phyloP scores from a whole-genome alignment of 2,888 invertebrate genomes.

The Andrena trimmerana region DNA sequence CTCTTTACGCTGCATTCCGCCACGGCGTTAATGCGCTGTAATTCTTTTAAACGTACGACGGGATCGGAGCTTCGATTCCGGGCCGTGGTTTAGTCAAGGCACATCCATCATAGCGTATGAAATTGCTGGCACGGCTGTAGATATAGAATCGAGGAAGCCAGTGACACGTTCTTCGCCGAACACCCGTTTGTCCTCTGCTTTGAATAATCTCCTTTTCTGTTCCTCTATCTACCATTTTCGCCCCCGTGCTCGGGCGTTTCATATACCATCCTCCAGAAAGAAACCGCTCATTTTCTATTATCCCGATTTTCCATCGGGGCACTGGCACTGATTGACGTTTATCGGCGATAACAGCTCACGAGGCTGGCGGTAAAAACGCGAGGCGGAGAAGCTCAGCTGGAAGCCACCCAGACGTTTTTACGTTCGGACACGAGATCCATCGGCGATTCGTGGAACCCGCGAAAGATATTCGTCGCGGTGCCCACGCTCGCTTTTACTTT shows the following conservation, averaged over 20 bases:
- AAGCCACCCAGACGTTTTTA: constrained; percentile 48
- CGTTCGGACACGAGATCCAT: constrained; percentile 35
- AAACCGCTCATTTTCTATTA: constrained; percentile 3
- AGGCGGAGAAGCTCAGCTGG: constrained; percentile 45
- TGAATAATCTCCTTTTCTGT: too few relatives aligned
- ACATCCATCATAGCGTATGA: constrained; percentile 74
- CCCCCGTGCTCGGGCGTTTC: too few relatives aligned
- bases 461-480: constrained; percentile 62
- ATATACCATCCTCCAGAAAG: not conserved
- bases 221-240: too few relatives aligned
- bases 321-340: constrained; percentile 45
- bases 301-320: constrained; percentile 28
- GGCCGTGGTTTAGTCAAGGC: constrained; percentile 70
- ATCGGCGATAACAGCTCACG: constrained; percentile 52
- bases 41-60: constrained; percentile 70
- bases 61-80: constrained; percentile 54
- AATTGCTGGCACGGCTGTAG: constrained; percentile 31
- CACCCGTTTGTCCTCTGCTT: not conserved
- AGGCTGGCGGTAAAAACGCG: constrained; percentile 27
- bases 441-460: constrained; percentile 62
- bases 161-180: not conserved
- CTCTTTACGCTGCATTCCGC: constrained; percentile 73
- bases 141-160: constrained; percentile 2
- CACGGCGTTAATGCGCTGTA: constrained; percentile 63
- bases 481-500: constrained; percentile 34